Base-by-base conservation (phyloP, 2,888 invertebrate genomes). In the Drosophila tanythrix region DNA sequence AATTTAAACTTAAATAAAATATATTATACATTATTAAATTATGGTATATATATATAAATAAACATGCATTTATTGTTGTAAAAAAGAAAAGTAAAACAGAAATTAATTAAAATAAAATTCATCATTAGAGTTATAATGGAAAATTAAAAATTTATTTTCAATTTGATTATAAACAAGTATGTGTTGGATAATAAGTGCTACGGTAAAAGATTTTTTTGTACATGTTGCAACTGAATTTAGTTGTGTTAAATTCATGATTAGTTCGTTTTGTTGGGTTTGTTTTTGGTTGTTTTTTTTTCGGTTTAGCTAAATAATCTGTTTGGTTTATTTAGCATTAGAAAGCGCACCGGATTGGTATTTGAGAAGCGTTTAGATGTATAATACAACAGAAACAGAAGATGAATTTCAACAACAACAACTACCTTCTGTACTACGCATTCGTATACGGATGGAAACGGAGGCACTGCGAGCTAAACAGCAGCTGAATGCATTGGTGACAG, bases 131-230 rank as follows among this genome's bases (percentile, higher is more conserved):
- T 89, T 82, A 81, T 81, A 61, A 70, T 65, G 57, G 52, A 73
- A 56, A 70, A 72, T 69, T 63, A 76, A 31, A 59, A 61, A 46
- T 87, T 89, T 86, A 84, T 86, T 89, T 77, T 82, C 82, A 77
- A 79, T 77, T 81, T 60, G 64, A 89, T 84, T 89, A 89, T 89
- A 67, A 66, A 86, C 88, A 89, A 70, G 27, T 59, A 62, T 64
- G 56, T 56, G 38, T 61, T 40, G 25, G 18, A 50, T 38, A 58
- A 66, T 74, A 69, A 77, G 74, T 64, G 57, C 81, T 84, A 88
- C 81, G 18, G 53, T 70, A 55, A 70, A 36, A 56, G 27, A 48
- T 64, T 64, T 66, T 63, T 76, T 68, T 76, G 62, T 88, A 88
- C 87, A 86, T 56, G 36, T 75, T 67, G 67, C 65, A 69, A 66